Conservation (phyloP, 2,797 vertebrate species). For the Siniperca scherzeri region DNA sequence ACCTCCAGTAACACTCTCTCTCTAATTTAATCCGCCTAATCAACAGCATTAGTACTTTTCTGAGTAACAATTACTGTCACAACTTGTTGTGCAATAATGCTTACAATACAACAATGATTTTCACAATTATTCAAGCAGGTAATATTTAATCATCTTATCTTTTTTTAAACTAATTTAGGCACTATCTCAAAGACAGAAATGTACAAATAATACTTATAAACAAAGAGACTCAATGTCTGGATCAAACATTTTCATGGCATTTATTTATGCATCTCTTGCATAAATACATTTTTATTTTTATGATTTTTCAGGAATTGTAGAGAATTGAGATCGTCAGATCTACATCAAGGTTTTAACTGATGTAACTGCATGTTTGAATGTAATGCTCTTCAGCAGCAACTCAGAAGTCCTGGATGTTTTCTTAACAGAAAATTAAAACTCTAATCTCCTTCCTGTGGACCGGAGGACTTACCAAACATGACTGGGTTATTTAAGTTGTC, state of each 20-base stretch:
- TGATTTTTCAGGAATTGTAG: not conserved
- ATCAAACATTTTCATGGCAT: not conserved
- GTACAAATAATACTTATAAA: not conserved
- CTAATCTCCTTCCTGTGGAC: not conserved
- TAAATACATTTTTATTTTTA: not conserved
- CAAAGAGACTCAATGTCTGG: not conserved
- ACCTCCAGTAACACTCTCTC: slow-evolving; percentile 3
- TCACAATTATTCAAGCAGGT: not conserved
- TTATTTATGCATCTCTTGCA: not conserved
- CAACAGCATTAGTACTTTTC: not conserved
- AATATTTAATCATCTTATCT: not conserved
- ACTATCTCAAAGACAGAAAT: not conserved
- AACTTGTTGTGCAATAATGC: not conserved
- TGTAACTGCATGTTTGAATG: not conserved
- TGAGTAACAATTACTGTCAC: not conserved
- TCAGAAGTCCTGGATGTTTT: not conserved
- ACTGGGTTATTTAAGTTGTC: not conserved
- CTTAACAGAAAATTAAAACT: not conserved
- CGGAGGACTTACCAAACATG: not conserved
- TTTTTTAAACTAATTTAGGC: not conserved
- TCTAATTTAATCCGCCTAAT: not conserved
- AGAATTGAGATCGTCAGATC: not conserved
- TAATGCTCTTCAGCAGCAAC: not conserved
- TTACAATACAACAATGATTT: not conserved
- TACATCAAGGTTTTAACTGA: not conserved